Evolutionary conservation across 2,888 invertebrate species (phyloP).

Genomic region (Cinara cedri): DNA sequence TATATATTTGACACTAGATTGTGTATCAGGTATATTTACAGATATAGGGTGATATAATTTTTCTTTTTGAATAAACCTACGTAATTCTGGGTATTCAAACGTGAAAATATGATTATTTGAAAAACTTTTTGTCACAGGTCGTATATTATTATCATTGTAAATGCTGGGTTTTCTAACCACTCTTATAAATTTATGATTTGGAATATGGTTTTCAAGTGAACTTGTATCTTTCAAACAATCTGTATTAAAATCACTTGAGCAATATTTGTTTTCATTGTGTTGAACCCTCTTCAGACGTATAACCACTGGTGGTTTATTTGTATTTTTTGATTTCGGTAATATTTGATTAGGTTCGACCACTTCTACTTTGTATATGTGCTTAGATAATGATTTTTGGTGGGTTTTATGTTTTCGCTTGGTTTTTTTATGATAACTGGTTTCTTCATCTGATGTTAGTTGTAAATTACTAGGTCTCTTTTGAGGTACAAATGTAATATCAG

Average conservation of each 20-base stretch:
- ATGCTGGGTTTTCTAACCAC: constrained; percentile 42
- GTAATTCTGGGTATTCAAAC: constrained; percentile 38
- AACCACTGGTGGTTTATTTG: constrained; percentile 41
- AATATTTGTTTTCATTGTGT: not conserved
- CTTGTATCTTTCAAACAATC: not conserved
- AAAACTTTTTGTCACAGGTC: not conserved
- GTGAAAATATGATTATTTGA: constrained; percentile 27
- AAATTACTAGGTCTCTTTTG: constrained; percentile 37
- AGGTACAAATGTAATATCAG: constrained; percentile 33
- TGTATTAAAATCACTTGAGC: constrained; percentile 2
- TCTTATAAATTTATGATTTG: constrained; percentile 7
- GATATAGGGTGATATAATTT: constrained; percentile 13
- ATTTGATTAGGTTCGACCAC: constrained; percentile 5
- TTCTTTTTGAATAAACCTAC: not conserved
- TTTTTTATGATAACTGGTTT: constrained; percentile 33
- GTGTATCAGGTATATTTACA: not conserved
- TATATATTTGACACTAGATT: not conserved
- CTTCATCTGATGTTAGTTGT: not conserved
- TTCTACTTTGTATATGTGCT: constrained; percentile 50
- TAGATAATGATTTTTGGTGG: constrained; percentile 8
- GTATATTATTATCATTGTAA: not conserved
- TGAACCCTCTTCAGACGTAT: constrained; percentile 39
- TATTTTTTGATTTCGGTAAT: constrained; percentile 22
- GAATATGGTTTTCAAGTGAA: not conserved
- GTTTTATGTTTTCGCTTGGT: constrained; percentile 37